Evolutionary conservation across 2,113 vertebrate genomes (phyloP), one percentile per base, ranked within the genome.

Genomic region (Suricata suricatta): DNA sequence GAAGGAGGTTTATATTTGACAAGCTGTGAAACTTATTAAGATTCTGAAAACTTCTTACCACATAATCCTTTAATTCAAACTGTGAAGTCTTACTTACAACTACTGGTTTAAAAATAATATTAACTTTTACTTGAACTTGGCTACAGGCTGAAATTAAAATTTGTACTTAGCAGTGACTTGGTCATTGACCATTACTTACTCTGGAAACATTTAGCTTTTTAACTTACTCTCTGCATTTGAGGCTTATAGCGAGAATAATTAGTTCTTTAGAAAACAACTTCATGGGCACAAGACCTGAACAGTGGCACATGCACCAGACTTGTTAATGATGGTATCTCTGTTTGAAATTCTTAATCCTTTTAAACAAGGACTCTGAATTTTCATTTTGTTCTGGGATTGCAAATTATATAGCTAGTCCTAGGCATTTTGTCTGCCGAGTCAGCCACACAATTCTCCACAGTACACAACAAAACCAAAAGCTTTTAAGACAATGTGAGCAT

Each of bases 31-130:
- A 97, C 63, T 96, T 96, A 92, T 38, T 94, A 92, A 97, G 95
- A 93, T 98, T 98, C 94, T 91, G 90, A 94, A 96, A 87, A 92
- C 77, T 96, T 93, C 97, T 98, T 98, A 98, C 96, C 93, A 96
- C 96, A 96, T 95, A 93, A 91, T 85, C 63, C 66, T 98, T 97
- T 95, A 57, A 98, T 84, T 96, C 96, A 97, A 97, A 97, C 79
- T 63, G 66, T 1, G 16, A 98, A 90, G 94, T 63, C 94, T 72
- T 94, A 80, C 44, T 98, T 98, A 97, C 97, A 98, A 94, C 96
- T 98, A 74, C 88, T 82, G 66, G 83, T 92, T 89, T 97, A 96
- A 96, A 97, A 98, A 97, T 91, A 95, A 96, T 97, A 97, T 98
- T 97, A 97, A 86, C 92, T 97, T 98, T 96, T 88, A 96, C 66